Conservation (phyloP, 1,140 invertebrate species). For the Pteromalus puparum region DNA sequence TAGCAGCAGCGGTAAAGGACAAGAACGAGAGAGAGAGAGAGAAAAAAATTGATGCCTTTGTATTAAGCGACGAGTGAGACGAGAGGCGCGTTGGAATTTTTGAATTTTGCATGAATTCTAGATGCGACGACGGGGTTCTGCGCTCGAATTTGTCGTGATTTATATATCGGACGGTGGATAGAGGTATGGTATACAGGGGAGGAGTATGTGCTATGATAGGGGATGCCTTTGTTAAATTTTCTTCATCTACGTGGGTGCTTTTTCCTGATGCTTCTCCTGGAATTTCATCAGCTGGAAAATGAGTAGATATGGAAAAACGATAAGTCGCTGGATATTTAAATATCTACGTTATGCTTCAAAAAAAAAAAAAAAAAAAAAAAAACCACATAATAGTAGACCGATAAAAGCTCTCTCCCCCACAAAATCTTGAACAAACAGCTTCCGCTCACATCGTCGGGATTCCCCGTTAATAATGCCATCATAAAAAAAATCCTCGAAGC, state of each 20-base stretch:
- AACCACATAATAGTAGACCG: too few relatives aligned
- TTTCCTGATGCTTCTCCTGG: too few relatives aligned
- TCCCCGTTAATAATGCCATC: constrained; percentile 18
- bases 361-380: too few relatives aligned
- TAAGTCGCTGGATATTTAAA: not conserved
- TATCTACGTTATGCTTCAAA: too few relatives aligned
- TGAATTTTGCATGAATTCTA: constrained; percentile 22
- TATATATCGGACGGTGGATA: not conserved
- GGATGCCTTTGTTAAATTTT: not conserved
- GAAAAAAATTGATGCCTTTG: constrained; percentile 20
- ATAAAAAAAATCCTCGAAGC: constrained; percentile 11
- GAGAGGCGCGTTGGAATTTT: not conserved
- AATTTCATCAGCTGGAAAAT: too few relatives aligned
- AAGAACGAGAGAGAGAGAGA: not conserved
- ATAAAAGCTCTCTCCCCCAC: too few relatives aligned
- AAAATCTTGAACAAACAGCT: too few relatives aligned
- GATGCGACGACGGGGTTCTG: not conserved
- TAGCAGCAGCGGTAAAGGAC: not conserved
- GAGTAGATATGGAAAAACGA: not conserved
- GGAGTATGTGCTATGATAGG: too few relatives aligned
- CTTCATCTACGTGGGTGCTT: too few relatives aligned
- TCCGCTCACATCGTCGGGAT: not conserved
- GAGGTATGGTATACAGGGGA: too few relatives aligned
- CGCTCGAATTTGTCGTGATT: not conserved
- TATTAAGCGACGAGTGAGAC: not conserved